Percentiles rank a stretch among this genome's conserved stretches.
These are phyloP conservation scores for Xylota segnis DNA, from an alignment of 2,888 invertebrate species.

Conservation along the genomic window DNA sequence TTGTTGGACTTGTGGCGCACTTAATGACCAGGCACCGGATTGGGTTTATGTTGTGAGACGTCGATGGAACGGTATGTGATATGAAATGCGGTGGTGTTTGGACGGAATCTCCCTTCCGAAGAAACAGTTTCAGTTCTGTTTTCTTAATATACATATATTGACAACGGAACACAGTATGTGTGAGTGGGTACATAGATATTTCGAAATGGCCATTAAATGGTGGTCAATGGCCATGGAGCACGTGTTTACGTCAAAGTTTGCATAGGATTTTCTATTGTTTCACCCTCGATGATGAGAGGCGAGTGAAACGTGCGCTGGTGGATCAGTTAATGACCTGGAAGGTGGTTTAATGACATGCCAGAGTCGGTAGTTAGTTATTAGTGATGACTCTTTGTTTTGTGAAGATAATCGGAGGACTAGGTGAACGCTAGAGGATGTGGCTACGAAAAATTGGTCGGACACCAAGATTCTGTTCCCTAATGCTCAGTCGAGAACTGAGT, in stretches of 20 bases:
- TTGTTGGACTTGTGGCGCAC: slow-evolving; percentile 76
- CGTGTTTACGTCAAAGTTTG: slow-evolving; percentile 39
- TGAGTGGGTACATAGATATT: not conserved
- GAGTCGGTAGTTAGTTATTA: not conserved
- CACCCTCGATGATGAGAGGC: not conserved
- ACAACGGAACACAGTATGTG: slow-evolving; percentile 48
- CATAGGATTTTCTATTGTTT: slow-evolving; percentile 18
- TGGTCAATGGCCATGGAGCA: slow-evolving; percentile 66
- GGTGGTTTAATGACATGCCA: slow-evolving; percentile 10
- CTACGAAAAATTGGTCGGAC: too few relatives aligned
- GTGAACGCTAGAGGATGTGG: too few relatives aligned
- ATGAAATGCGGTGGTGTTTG: slow-evolving; percentile 40
- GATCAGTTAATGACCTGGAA: slow-evolving; percentile 40
- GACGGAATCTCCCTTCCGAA: slow-evolving; percentile 62
- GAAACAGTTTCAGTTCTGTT: slow-evolving; percentile 64
- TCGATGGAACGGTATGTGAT: slow-evolving; percentile 68
- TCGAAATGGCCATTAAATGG: slow-evolving; percentile 51
- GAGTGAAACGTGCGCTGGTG: slow-evolving; percentile 9
- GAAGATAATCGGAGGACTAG: too few relatives aligned
- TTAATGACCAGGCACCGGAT: slow-evolving; percentile 75
- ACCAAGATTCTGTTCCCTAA: too few relatives aligned
- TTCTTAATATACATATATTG: slow-evolving; percentile 25
- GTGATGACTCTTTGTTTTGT: not conserved
- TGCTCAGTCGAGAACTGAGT: too few relatives aligned
- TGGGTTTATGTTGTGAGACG: slow-evolving; percentile 76